Evolutionary conservation across 2,797 vertebrate genomes (phyloP).

Genomic region (Acanthornis magna): DNA sequence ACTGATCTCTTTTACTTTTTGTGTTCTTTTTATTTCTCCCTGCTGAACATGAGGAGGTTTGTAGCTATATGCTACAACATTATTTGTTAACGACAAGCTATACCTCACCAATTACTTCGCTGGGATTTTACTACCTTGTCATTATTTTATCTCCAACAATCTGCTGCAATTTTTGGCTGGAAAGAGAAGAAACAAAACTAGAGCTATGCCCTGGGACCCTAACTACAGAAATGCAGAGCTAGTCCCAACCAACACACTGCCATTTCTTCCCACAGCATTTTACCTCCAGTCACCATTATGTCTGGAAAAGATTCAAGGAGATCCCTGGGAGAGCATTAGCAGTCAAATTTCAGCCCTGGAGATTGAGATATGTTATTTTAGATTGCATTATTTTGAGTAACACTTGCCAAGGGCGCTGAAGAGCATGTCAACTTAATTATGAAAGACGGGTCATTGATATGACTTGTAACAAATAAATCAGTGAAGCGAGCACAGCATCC

Average conservation of each 20-base stretch:
- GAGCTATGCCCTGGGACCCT: neutral
- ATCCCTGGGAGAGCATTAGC: neutral
- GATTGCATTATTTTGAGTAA: neutral
- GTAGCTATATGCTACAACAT: neutral
- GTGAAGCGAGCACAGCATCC: neutral
- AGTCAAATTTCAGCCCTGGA: neutral
- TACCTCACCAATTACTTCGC: neutral
- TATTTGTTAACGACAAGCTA: neutral
- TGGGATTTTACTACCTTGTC: neutral
- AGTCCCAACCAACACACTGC: neutral
- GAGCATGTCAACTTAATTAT: neutral
- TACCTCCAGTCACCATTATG: neutral
- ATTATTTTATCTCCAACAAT: constrained; percentile 1
- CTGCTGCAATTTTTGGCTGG: neutral
- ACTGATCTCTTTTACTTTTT: constrained; percentile 21
- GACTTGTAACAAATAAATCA: neutral
- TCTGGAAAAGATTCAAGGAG: neutral
- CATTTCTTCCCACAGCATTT: neutral
- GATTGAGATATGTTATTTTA: neutral
- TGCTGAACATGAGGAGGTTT: neutral
- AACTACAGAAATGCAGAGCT: neutral
- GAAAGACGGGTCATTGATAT: neutral
- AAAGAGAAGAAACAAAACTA: neutral
- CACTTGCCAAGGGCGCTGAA: neutral
- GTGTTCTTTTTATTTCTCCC: constrained; percentile 8